Conservation (phyloP, 2,797 vertebrate species). For the Enteromius mattozi region DNA sequence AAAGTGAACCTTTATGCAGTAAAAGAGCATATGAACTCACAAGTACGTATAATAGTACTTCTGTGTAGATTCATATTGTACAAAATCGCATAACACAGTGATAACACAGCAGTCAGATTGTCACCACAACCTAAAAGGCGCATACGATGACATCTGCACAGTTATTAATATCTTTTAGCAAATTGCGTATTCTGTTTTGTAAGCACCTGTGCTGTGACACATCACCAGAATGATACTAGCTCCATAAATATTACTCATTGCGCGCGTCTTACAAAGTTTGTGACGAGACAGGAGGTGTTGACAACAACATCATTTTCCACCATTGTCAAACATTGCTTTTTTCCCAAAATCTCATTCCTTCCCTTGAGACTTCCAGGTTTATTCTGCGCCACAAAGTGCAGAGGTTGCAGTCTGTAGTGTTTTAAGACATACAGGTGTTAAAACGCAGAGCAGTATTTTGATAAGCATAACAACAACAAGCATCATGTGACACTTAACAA, state of each 20-base stretch:
- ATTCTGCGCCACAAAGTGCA: conserved; percentile 22
- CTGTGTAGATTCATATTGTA: neutral
- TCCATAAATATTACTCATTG: conserved; percentile 17
- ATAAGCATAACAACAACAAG: conserved; percentile 51
- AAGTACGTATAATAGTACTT: conserved; percentile 18
- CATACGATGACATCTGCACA: conserved; percentile 19
- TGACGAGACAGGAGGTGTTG: conserved; percentile 28
- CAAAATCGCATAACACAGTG: conserved; percentile 18
- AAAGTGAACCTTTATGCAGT: neutral
- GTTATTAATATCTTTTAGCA: conserved; percentile 44
- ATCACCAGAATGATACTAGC: conserved; percentile 23
- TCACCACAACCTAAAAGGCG: conserved; percentile 28
- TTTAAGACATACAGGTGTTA: conserved; percentile 59
- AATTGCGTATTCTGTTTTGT: conserved; percentile 32
- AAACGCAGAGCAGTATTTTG: conserved; percentile 55
- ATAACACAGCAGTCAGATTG: conserved; percentile 28
- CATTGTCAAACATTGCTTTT: conserved; percentile 25
- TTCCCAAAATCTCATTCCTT: neutral
- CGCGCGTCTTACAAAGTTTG: conserved; percentile 28
- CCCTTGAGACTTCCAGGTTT: conserved; percentile 8
- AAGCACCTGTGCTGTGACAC: conserved; percentile 43
- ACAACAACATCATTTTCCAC: conserved; percentile 39
- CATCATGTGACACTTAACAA: conserved; percentile 50
- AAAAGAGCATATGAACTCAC: conserved; percentile 24
- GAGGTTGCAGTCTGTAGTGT: conserved; percentile 47